A percentile compares a stretch with the other conserved stretches of the same genome.
These are phyloP conservation scores for Stenolophus ochropezus DNA, from an alignment of 2,888 invertebrate species.

Conservation along the genomic window DNA sequence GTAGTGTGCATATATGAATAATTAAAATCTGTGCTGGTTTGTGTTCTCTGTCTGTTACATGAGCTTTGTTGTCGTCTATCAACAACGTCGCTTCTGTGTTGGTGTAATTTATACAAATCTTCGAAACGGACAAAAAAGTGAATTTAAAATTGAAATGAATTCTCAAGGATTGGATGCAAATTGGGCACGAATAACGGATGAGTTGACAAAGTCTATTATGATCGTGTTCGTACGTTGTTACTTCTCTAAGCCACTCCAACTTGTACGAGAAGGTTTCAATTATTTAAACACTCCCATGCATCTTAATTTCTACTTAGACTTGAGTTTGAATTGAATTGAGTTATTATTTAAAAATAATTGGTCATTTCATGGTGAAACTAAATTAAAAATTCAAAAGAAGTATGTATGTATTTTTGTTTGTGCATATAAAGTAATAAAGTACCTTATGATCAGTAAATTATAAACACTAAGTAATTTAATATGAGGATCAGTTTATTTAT, in stretches of 20 bases:
- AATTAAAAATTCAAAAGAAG: not conserved
- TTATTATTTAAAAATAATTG: not conserved
- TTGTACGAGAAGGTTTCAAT: slow-evolving; percentile 14
- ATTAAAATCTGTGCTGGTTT: slow-evolving; percentile 5
- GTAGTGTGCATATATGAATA: slow-evolving; percentile 21
- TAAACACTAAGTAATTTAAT: no score
- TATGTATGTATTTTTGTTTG: no score
- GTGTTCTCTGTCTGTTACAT: not conserved
- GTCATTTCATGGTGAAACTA: not conserved
- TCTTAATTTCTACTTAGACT: not conserved
- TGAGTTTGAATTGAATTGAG: not conserved
- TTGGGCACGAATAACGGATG: not conserved
- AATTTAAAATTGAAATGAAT: slow-evolving; percentile 48
- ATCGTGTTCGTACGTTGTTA: not conserved
- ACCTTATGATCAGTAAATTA: no score
- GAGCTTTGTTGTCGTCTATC: not conserved
- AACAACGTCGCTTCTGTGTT: slow-evolving; percentile 25
- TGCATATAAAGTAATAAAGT: no score
- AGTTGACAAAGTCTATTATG: slow-evolving; percentile 40
- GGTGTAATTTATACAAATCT: slow-evolving; percentile 51
- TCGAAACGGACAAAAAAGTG: slow-evolving; percentile 34
- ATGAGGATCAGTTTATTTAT: no score
- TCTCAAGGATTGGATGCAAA: slow-evolving; percentile 50
- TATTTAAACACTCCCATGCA: slow-evolving; percentile 22
- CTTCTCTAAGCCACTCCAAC: slow-evolving; percentile 13